Conservation (phyloP, 1,140 invertebrate genomes). For the Macrosteles quadrilineatus region DNA sequence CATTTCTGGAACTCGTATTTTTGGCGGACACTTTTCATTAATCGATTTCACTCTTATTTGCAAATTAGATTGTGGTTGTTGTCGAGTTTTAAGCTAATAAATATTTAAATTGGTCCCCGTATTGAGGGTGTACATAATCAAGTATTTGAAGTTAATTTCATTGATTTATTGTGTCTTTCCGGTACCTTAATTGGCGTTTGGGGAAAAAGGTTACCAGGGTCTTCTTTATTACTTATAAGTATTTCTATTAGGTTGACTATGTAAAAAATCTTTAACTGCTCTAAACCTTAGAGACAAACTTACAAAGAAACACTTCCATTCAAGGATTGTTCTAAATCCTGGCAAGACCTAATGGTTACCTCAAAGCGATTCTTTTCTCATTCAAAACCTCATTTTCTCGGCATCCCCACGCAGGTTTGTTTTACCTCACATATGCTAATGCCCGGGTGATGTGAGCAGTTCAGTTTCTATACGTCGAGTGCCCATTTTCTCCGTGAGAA, state of each 20-base stretch:
- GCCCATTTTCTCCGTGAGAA: constrained; percentile 19
- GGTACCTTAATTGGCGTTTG: neutral
- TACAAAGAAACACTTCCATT: no score
- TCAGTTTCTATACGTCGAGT: neutral
- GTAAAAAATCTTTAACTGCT: no score
- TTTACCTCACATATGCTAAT: constrained; percentile 7
- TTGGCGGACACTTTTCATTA: neutral
- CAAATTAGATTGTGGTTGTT: constrained; percentile 4
- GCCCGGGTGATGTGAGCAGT: neutral
- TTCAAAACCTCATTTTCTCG: no score
- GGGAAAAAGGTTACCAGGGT: no score
- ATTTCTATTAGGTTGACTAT: no score
- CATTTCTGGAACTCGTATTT: constrained; percentile 11
- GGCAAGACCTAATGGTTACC: no score
- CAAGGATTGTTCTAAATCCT: no score
- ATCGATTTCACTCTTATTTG: constrained; percentile 7
- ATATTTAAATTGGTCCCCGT: constrained; percentile 4
- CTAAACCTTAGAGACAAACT: no score
- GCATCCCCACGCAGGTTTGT: no score
- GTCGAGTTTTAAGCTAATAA: neutral
- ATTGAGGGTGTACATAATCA: neutral
- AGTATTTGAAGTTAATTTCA: neutral
- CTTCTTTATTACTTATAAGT: no score
- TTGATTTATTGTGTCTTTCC: neutral
- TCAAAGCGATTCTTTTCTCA: no score